Evolutionary conservation across 2,888 invertebrate species (phyloP).

Genomic region (Anoncus sp.): DNA sequence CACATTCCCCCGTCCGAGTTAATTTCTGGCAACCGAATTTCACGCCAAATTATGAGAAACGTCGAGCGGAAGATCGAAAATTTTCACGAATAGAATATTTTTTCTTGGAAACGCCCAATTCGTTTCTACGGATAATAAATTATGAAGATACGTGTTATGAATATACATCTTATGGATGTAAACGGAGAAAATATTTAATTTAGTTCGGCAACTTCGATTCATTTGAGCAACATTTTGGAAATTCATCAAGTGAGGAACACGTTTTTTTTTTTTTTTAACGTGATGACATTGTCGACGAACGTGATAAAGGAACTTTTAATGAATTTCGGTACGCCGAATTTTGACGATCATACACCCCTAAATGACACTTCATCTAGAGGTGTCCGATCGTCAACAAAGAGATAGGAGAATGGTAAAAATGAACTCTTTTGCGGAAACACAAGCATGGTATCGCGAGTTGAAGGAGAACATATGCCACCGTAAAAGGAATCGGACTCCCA

Average conservation of each 20-base stretch:
- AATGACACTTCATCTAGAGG: not conserved
- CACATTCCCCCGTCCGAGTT: constrained; percentile 11
- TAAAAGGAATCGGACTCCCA: constrained; percentile 44
- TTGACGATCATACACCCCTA: too few species aligned
- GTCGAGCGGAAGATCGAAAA: not conserved
- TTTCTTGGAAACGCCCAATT: too few species aligned
- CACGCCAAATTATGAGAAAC: not conserved
- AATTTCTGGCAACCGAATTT: constrained; percentile 15
- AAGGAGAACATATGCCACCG: not conserved
- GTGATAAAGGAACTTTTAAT: too few species aligned
- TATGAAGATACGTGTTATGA: too few species aligned
- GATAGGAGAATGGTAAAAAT: not conserved
- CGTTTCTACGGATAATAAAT: not conserved
- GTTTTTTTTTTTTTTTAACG: too few species aligned
- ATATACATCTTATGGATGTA: too few species aligned
- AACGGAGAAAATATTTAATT: too few species aligned
- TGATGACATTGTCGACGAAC: too few species aligned
- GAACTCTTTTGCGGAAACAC: constrained; percentile 30
- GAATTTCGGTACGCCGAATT: too few species aligned
- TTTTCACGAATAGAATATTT: not conserved
- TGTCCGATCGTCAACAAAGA: constrained; percentile 6
- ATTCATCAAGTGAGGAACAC: too few species aligned
- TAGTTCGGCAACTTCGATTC: too few species aligned
- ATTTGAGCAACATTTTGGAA: too few species aligned
- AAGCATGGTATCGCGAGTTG: constrained; percentile 11